phyloP scores from a whole-genome alignment of 2,113 vertebrate genomes.

The Phalacrocorax carbo region DNA sequence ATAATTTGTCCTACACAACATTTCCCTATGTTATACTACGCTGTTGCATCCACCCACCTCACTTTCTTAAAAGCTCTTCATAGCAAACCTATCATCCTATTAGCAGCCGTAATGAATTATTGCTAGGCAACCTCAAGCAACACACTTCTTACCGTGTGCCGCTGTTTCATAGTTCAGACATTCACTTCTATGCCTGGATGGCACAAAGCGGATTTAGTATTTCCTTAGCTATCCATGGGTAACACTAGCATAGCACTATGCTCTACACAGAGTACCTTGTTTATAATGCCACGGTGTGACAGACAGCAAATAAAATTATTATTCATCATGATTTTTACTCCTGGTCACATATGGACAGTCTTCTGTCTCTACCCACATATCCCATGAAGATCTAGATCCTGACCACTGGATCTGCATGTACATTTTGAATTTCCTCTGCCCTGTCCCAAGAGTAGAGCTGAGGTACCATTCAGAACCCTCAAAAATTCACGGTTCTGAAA shows the following conservation, averaged over 20 bases:
- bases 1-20: neutral
- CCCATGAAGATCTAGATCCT: neutral
- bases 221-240: neutral
- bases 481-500: neutral
- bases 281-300: neutral
- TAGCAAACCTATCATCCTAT: neutral
- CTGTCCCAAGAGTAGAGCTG: neutral
- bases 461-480: neutral
- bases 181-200: neutral
- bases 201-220: neutral
- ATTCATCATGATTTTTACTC: neutral
- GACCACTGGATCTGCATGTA: rapidly evolving
- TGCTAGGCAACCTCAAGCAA: constrained; percentile 24
- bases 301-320: neutral
- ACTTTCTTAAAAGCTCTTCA: neutral
- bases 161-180: neutral
- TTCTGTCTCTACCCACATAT: neutral
- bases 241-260: neutral
- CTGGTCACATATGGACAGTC: neutral
- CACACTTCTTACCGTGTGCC: neutral
- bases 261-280: neutral
- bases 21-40: neutral
- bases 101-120: constrained; percentile 20
- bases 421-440: neutral
- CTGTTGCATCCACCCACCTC: neutral